A percentile compares a stretch with the other conserved stretches of the same genome.
Evolutionary conservation across 1,140 invertebrate species (phyloP).

Genomic region (Penaeus chinensis): DNA sequence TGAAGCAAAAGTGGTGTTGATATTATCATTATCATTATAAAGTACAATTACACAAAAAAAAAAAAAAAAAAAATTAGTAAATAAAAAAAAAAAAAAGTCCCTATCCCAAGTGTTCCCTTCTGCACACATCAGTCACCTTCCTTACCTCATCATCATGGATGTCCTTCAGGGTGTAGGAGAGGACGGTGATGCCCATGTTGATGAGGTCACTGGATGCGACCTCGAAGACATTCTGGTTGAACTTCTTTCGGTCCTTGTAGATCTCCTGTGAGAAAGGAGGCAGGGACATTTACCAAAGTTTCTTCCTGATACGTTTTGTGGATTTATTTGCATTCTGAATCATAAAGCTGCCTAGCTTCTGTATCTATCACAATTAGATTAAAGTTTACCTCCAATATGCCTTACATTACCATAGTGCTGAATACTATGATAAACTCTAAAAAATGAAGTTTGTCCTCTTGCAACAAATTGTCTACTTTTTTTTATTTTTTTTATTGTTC

Average conservation of each 20-base stretch:
- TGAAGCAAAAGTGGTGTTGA: no score
- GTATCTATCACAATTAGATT: no score
- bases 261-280: constrained; percentile 77
- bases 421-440: no score
- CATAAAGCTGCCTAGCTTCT: not conserved
- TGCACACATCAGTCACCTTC: constrained; percentile 21
- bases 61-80: not conserved
- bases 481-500: no score
- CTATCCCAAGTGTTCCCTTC: not conserved
- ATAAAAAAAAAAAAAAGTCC: not conserved
- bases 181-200: constrained; percentile 89
- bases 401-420: no score
- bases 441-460: no score
- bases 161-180: constrained; percentile 97
- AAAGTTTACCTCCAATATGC: no score
- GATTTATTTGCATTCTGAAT: not conserved
- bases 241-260: constrained; percentile 98
- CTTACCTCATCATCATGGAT: constrained; percentile 96
- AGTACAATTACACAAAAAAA: not conserved
- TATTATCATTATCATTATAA: no score
- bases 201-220: constrained; percentile 74
- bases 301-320: not conserved
- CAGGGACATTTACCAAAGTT: constrained; percentile 24
- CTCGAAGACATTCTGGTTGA: constrained; percentile 96
- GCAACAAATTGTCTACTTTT: no score